Base-by-base conservation (phyloP, 2,888 invertebrate species). In the Morpho deidamia region DNA sequence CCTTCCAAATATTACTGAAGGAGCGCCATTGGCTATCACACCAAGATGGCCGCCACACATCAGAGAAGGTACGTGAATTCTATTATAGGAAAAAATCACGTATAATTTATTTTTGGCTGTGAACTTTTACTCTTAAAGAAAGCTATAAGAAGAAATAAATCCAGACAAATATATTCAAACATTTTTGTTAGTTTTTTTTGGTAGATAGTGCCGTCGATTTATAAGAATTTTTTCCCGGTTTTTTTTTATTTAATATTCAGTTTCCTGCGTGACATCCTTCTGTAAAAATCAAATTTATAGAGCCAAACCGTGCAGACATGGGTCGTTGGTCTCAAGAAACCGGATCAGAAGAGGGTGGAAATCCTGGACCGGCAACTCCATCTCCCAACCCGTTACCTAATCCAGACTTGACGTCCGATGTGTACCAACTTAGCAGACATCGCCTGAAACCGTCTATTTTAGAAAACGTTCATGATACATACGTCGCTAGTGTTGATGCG, bases 251-350 rank as follows among this genome's bases (percentile, higher is more conserved):
- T 5, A 23, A 23, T 23, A 3, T 23, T 23, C 23, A 23, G 23
- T 23, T 23, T 23, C 4, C 23, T 23, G 23, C 23, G 23, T 23
- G 5, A 23, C 23, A 23, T 23, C 5, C 4, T 23, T 23, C 23
- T 1, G 23, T 23, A 23, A 23, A 23, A 23, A 23, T 23, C 8
- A 38, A n/a, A 32, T 48, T 35, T 34, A 11, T 40, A 84, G 83
- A 82, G 53, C 48, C 74, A 10, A 78, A 70, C 56, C 78, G 78
- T 0, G 68, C 74, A 32, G 82, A 83, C 38, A 71, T 74, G 64
- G 77, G 94, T 11, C 92, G 95, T 37, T 95, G 95, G 95, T 95
- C 95, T 0, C 95, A 94, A 54, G 95, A 95, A 62, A 94, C 95
- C 0, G 94, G 93, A 7, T 95, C 95, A 0, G 95, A 95, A 72